phyloP scores from a whole-genome alignment of 1,140 invertebrate species.

The Temnothorax longispinosus region DNA sequence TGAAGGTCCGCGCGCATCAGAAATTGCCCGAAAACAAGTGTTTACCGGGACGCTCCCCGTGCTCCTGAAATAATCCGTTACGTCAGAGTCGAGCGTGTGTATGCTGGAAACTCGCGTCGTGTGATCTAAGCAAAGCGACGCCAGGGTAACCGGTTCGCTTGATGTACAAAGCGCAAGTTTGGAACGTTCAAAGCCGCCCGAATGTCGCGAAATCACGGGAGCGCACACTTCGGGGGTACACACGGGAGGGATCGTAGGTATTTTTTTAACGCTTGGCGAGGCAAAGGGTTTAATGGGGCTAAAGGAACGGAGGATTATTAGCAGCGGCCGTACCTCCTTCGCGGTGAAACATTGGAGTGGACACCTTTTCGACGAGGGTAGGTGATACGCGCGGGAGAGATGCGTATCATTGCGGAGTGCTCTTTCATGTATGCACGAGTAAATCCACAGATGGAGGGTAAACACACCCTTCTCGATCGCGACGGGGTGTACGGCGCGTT shows the following conservation, averaged over 20 bases:
- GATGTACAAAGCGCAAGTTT: constrained; percentile 26
- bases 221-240: constrained; percentile 9
- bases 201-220: constrained; percentile 36
- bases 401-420: constrained; percentile 75
- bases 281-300: constrained; percentile 66
- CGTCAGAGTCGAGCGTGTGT: not conserved
- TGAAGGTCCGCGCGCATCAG: not conserved
- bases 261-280: constrained; percentile 23
- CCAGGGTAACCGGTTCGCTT: constrained; percentile 16
- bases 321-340: constrained; percentile 3
- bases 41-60: not conserved
- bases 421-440: constrained; percentile 80
- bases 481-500: constrained; percentile 1
- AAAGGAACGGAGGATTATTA: constrained; percentile 69
- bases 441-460: constrained; percentile 78
- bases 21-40: constrained; percentile 7
- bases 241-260: constrained; percentile 7
- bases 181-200: constrained; percentile 27
- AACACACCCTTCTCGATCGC: constrained; percentile 69
- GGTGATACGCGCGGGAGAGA: constrained; percentile 65
- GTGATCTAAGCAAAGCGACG: not conserved
- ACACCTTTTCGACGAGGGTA: constrained; percentile 59
- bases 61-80: constrained; percentile 1
- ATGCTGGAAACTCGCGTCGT: not conserved
- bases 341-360: constrained; percentile 56